phyloP scores from a whole-genome alignment of 2,888 invertebrate species.

The Gryllus longicercus region DNA sequence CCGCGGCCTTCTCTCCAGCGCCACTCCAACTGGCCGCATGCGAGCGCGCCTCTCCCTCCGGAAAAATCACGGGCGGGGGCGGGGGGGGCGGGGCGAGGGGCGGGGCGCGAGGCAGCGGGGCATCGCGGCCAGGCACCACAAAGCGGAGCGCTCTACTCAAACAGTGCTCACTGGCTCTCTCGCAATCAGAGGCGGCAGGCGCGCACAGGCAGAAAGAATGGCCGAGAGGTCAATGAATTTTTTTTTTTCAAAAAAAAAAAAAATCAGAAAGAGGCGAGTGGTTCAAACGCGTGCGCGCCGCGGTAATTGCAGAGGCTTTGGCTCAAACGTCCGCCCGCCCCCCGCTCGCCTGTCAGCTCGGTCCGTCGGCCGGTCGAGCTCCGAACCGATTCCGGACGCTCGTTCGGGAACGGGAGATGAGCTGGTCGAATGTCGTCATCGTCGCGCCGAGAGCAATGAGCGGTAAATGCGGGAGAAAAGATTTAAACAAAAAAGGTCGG shows the following conservation, averaged over 20 bases:
- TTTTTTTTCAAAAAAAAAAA: background rate
- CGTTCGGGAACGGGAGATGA: background rate
- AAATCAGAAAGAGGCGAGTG: background rate
- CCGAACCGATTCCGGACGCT: background rate
- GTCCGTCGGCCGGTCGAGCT: background rate
- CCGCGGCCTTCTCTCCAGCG: too few species aligned
- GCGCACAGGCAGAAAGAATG: background rate
- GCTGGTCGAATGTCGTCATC: too few species aligned
- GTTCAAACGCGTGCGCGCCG: background rate
- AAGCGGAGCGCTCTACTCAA: background rate
- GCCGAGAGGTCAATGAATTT: background rate
- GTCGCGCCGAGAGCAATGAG: too few species aligned
- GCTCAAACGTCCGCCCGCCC: background rate
- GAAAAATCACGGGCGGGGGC: background rate
- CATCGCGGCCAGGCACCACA: background rate
- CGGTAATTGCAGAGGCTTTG: constrained; percentile 7
- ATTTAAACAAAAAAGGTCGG: too few species aligned
- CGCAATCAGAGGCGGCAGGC: background rate
- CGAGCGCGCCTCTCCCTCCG: too few species aligned
- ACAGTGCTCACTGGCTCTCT: background rate
- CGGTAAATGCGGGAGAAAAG: too few species aligned
- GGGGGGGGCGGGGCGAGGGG: background rate
- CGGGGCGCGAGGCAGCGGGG: background rate
- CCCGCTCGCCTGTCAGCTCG: background rate
- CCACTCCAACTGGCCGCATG: too few species aligned